Base-by-base conservation (phyloP, 1,140 invertebrate species). In the Elymnias hypermnestra region DNA sequence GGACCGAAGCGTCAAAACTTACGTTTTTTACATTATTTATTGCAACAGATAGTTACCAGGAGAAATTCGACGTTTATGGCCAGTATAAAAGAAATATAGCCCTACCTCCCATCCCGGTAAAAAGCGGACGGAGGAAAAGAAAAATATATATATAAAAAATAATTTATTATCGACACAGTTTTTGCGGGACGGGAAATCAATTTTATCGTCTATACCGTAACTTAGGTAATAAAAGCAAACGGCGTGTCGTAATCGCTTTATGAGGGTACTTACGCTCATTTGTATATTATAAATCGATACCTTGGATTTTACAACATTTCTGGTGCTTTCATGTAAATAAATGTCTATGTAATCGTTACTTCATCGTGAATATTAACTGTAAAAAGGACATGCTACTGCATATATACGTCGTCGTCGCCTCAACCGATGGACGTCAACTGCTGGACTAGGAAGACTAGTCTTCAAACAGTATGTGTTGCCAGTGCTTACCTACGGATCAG, bases 51-150 rank as follows among this genome's bases (percentile, higher is more conserved):
- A 73, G 63, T 70, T 73, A 54, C 50, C 57, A 65, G 54, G 57
- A 60, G 68, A 65, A 65, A 55, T 63, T 58, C 46, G 67, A 73
- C 70, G 44, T 66, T 73, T 71, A 71, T 63, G 55, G 60, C 26
- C 50, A 53, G 56, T 71, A 64, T 68, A 73, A 58, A 63, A 61
- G 70, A 73, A 37, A 68, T 64, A 73, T 58, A 46, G 49, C 8
- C 31, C 17, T 51, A 60, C 56, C 55, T 56, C 44, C 55, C 63
- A 62, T 66, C 65, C 57, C 53, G 57, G 48, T 57, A 44, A 49
- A 53, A 41, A 54, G 55, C 52, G 42, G 43, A 39, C 35, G 49
- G 26, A 61, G 49, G 58, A 25, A 40, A 29, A 38, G 28, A 40
- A 8, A 25, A 1, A 33, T 22, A 42, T 29, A 31, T 43, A 63